phyloP scores from a whole-genome alignment of 2,888 invertebrate species.

The Lydus trimaculatus region DNA sequence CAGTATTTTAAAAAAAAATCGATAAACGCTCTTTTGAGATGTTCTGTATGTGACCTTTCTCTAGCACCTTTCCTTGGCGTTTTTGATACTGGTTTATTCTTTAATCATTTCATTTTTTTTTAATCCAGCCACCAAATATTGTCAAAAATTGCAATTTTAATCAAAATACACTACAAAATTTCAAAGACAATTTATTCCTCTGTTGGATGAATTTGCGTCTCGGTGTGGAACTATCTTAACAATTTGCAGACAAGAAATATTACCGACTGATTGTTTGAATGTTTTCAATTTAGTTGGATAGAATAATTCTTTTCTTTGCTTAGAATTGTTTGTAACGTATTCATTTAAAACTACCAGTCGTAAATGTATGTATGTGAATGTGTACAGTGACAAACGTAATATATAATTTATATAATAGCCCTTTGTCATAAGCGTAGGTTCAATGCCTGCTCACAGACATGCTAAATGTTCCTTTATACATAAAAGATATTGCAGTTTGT shows the following conservation, averaged over 20 bases:
- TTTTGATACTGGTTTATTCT: too few species aligned
- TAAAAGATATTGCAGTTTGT: conserved; percentile 39
- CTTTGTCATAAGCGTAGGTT: conserved; percentile 47
- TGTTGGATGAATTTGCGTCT: too few species aligned
- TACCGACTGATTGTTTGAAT: neutral
- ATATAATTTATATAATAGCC: conserved; percentile 50
- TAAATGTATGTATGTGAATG: conserved; percentile 30
- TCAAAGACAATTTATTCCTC: too few species aligned
- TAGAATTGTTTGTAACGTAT: conserved; percentile 2
- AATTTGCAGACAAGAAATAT: neutral
- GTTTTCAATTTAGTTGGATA: neutral
- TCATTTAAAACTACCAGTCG: neutral
- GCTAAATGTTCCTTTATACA: conserved; percentile 47
- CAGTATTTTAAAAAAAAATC: too few species aligned
- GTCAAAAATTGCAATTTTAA: too few species aligned
- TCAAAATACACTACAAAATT: too few species aligned
- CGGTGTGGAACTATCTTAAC: neutral
- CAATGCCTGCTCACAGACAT: conserved; percentile 48
- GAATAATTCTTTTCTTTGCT: neutral
- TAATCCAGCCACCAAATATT: too few species aligned
- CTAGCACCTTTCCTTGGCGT: too few species aligned
- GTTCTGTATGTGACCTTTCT: too few species aligned
- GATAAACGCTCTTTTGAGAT: too few species aligned
- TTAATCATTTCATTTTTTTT: too few species aligned
- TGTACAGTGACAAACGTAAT: conserved; percentile 39